Evolutionary conservation across 2,888 invertebrate species (phyloP), one percentile per base, ranked within the genome.

Genomic region (Diogma glabrata): DNA sequence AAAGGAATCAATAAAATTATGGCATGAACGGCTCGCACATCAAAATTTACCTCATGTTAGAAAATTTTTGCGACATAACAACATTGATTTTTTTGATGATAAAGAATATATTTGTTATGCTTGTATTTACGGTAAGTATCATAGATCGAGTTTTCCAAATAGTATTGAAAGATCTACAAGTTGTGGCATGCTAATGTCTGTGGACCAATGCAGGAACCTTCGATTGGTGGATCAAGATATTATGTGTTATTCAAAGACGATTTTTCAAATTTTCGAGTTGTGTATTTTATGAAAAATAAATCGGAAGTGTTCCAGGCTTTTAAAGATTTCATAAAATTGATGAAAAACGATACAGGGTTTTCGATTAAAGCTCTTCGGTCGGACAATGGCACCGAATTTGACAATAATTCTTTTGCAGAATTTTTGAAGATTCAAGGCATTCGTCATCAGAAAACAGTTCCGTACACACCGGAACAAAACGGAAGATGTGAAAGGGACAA

Each of bases 211-310:
- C 52, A 55, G 8, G 26, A 43, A 8, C 47, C 52, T 28, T 58
- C 56, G n/a, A 26, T 55, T 51, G 55, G 53, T 38, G 56, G 58
- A 12, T 52, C 56, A n/a, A 56, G 55, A 50, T 59, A 58, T 54
- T 57, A 57, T 24, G 50, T 58, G 53, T 17, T 58, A 20, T 19
- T 59, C 17, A 57, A 55, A 47, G 56, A 58, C 33, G 57, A 58
- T 47, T 56, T 36, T 49, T 56, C 57, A 3, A 52, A 51, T 51
- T 57, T 55, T 49, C 51, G 55, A 14, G 51, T 52, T 45, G 53
- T 57, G 8, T 56, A 55, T 50, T 57, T 57, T 49, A 20, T 57
- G 4, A 58, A 56, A 40, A 40, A 57, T 8, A 58, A 57, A 53
- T 55, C 48, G 16, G 55, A 56, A 23, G 55, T 56, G 17, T 2